These are phyloP conservation scores for Polydrusus pterygomalis DNA, from an alignment of 2,888 invertebrate species.

Conservation along the genomic window DNA sequence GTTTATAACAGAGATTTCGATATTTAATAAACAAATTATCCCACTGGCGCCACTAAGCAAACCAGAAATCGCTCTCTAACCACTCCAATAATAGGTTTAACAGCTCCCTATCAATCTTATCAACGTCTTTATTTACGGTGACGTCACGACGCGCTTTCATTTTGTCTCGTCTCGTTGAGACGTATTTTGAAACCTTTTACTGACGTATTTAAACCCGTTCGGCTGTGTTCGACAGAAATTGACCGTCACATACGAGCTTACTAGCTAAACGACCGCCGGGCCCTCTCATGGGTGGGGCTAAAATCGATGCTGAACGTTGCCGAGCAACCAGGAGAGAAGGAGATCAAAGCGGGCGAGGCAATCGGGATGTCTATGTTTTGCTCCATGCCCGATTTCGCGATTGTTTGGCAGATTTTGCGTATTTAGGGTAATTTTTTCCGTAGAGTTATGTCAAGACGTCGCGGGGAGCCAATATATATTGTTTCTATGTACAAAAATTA, in stretches of 20 bases:
- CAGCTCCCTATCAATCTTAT: constrained; percentile 31
- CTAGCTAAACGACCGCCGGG: constrained; percentile 44
- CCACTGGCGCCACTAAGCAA: not conserved
- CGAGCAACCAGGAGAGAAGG: constrained; percentile 51
- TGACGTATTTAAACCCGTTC: constrained; percentile 7
- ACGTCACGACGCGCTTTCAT: constrained; percentile 38
- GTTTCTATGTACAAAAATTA: no score
- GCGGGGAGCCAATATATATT: not conserved
- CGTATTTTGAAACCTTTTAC: constrained; percentile 12
- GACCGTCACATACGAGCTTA: constrained; percentile 54
- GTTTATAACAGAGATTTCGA: no score
- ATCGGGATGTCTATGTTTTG: constrained; percentile 46
- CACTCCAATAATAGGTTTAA: constrained; percentile 40
- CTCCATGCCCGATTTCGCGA: constrained; percentile 33
- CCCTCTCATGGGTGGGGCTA: constrained; percentile 47
- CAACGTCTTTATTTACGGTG: constrained; percentile 35
- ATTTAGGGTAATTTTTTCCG: constrained; percentile 26
- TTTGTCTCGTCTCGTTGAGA: constrained; percentile 28
- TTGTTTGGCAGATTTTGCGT: constrained; percentile 39
- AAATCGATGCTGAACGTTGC: constrained; percentile 56
- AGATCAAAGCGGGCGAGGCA: constrained; percentile 54
- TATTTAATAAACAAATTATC: no score
- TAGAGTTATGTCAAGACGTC: constrained; percentile 8
- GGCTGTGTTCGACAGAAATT: constrained; percentile 21
- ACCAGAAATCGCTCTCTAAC: constrained; percentile 3